A percentile compares a stretch with the other conserved stretches of the same genome.
These are phyloP conservation scores for Lampropteryx suffumata DNA, from an alignment of 2,888 invertebrate species.

Conservation along the genomic window DNA sequence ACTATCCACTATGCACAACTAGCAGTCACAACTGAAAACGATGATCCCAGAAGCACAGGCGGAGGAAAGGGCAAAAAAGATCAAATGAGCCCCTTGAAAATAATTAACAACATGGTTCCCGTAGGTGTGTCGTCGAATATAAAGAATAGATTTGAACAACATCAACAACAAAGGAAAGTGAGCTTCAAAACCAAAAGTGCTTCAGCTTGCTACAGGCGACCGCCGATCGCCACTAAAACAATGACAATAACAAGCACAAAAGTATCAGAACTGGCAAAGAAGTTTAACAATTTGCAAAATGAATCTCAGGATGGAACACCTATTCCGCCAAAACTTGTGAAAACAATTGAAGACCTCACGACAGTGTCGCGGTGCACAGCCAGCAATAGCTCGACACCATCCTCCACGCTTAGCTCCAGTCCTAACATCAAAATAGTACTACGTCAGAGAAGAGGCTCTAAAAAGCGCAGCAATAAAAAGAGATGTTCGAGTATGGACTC, in stretches of 20 bases:
- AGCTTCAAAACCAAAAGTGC: constrained; percentile 84
- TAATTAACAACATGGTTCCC: constrained; percentile 43
- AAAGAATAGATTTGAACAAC: constrained; percentile 61
- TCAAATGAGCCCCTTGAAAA: constrained; percentile 37
- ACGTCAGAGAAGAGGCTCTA: constrained; percentile 68
- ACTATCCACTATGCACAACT: constrained; percentile 71
- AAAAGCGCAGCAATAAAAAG: constrained; percentile 75
- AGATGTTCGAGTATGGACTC: constrained; percentile 78
- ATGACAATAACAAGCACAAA: constrained; percentile 80
- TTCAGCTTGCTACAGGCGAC: constrained; percentile 68
- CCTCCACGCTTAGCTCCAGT: constrained; percentile 72
- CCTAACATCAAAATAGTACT: constrained; percentile 78
- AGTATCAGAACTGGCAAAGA: constrained; percentile 87
- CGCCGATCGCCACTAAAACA: constrained; percentile 67
- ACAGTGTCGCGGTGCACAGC: constrained; percentile 54
- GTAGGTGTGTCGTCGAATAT: constrained; percentile 46
- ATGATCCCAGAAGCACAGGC: constrained; percentile 75
- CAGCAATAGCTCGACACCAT: constrained; percentile 73
- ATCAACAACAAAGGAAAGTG: constrained; percentile 78
- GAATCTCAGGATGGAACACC: constrained; percentile 66
- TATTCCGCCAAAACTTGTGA: constrained; percentile 81
- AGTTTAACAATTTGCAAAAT: constrained; percentile 85
- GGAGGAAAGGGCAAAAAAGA: constrained; percentile 58
- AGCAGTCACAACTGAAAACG: constrained; percentile 66
- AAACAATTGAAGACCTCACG: constrained; percentile 75